Evolutionary conservation across 2,113 vertebrate genomes (phyloP).

Genomic region (Phyllopteryx taeniolatus): DNA sequence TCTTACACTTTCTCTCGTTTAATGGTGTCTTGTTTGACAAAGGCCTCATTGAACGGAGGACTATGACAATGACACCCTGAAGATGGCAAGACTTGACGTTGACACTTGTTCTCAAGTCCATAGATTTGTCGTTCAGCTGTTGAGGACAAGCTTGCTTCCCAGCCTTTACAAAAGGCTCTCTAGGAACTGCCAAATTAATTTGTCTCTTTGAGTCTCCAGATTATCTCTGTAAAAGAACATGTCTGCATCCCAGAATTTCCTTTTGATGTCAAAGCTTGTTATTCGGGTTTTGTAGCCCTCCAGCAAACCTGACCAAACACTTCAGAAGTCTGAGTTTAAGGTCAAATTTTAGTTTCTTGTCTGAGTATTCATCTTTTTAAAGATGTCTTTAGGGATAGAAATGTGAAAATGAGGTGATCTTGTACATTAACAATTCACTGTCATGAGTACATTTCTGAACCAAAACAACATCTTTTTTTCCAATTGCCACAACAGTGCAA

Average conservation of each 20-base stretch:
- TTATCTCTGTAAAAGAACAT: neutral
- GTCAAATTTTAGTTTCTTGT: neutral
- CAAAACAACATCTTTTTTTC: neutral
- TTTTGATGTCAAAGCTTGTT: neutral
- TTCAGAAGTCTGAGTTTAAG: neutral
- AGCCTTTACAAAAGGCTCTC: no score
- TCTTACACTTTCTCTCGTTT: no score
- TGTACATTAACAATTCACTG: neutral
- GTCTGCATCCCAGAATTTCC: neutral
- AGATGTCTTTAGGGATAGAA: neutral
- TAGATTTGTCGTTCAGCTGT: no score
- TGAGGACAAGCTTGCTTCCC: no score
- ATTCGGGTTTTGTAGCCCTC: neutral
- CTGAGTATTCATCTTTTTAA: neutral
- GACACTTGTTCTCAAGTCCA: no score
- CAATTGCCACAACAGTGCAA: no score
- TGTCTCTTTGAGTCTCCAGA: neutral
- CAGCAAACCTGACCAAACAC: neutral
- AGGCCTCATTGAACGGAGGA: no score
- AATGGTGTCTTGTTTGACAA: no score
- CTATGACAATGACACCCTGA: no score
- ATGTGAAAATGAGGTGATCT: neutral
- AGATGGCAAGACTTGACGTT: no score
- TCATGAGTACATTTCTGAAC: neutral
- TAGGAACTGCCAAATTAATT: no score